A percentile compares a stretch with the other conserved stretches of the same genome.
phyloP scores from a whole-genome alignment of 2,113 vertebrate genomes.

The Apistogramma diplotaenia region DNA sequence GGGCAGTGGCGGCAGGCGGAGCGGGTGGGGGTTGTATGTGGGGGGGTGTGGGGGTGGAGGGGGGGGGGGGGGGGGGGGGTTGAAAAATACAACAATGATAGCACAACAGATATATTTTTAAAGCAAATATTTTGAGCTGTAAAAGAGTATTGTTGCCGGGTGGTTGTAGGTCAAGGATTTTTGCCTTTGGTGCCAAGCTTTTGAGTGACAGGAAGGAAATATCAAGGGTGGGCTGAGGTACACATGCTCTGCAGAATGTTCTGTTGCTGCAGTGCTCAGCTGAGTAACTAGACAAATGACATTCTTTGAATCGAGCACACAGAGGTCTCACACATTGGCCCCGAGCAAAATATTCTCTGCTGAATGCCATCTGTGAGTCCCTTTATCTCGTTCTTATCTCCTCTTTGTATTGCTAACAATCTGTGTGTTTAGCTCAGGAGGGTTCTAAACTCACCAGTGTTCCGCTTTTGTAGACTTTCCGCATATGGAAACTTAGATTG shows the following conservation, averaged over 20 bases:
- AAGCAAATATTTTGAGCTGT: not conserved
- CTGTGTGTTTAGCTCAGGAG: not conserved
- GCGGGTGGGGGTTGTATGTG: too few species aligned
- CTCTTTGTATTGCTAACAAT: constrained; percentile 2
- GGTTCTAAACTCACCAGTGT: not conserved
- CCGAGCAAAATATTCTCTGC: constrained; percentile 33
- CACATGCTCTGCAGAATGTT: not conserved
- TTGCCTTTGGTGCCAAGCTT: constrained; percentile 4
- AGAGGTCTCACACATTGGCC: constrained; percentile 49
- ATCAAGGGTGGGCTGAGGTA: constrained; percentile 35
- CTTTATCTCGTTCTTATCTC: not conserved
- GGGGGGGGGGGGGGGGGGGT: not conserved
- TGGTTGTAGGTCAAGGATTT: constrained; percentile 49
- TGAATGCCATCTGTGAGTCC: constrained; percentile 58
- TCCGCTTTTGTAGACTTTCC: not conserved
- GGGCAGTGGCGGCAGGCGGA: too few species aligned
- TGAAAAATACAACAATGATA: not conserved
- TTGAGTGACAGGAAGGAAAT: constrained; percentile 31
- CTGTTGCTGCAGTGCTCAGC: constrained; percentile 19
- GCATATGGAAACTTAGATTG: not conserved
- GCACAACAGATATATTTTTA: not conserved
- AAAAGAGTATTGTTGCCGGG: not conserved
- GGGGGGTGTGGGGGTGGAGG: constrained; percentile 30
- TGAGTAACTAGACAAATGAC: constrained; percentile 50
- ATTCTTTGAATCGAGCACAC: constrained; percentile 37